Percentiles rank a stretch among this genome's conserved stretches.
Evolutionary conservation across 2,888 invertebrate genomes (phyloP).

Genomic region (Sepiola atlantica): DNA sequence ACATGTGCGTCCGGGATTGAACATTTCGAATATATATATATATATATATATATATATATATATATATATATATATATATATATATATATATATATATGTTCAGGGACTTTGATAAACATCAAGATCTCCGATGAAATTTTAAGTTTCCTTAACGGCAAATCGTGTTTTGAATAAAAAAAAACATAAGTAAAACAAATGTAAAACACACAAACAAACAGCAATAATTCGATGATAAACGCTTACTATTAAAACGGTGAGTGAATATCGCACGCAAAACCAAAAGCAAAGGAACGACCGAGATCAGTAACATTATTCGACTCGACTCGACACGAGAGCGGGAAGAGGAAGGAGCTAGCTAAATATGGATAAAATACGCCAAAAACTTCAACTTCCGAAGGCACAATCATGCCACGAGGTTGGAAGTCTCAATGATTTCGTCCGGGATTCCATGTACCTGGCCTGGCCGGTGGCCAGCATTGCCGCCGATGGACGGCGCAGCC

Average conservation of each 20-base stretch:
- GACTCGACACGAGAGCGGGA: not conserved
- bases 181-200: not conserved
- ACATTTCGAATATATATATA: too few species aligned
- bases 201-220: not conserved
- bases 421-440: slow-evolving; percentile 60
- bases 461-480: slow-evolving; percentile 61
- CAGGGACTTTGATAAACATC: too few species aligned
- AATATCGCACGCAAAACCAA: not conserved
- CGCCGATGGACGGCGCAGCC: slow-evolving; percentile 49
- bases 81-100: too few species aligned
- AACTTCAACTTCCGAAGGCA: slow-evolving; percentile 55
- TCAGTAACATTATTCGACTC: not conserved
- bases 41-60: too few species aligned
- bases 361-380: slow-evolving; percentile 57
- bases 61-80: too few species aligned
- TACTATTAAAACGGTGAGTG: not conserved
- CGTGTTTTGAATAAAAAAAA: not conserved
- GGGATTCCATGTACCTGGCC: slow-evolving; percentile 62
- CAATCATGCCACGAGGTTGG: slow-evolving; percentile 58
- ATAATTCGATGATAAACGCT: not conserved
- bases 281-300: not conserved
- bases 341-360: too few species aligned
- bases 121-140: too few species aligned
- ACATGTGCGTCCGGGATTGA: too few species aligned
- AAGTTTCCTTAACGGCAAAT: not conserved